Evolutionary conservation across 2,888 invertebrate genomes (phyloP).

Genomic region (Mamestra brassicae): DNA sequence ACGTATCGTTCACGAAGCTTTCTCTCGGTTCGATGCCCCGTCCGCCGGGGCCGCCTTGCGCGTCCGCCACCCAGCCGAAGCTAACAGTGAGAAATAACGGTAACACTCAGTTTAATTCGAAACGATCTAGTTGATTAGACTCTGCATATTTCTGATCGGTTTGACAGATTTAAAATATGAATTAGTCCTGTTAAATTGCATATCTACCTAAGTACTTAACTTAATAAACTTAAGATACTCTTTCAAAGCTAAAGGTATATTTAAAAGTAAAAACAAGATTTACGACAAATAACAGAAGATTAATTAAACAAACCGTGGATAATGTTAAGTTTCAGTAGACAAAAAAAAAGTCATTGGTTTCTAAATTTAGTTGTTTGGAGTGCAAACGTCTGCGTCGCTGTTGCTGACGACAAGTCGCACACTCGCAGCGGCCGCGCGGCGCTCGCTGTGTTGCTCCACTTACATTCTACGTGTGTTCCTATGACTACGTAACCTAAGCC

Average conservation of each 20-base stretch:
- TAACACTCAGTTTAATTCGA: constrained; percentile 69
- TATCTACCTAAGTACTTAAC: not conserved
- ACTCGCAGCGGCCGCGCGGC: constrained; percentile 24
- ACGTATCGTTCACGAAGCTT: constrained; percentile 73
- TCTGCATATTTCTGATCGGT: constrained; percentile 60
- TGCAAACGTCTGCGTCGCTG: constrained; percentile 66
- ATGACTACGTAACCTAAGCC: constrained; percentile 53
- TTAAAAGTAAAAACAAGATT: not conserved
- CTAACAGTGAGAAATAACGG: constrained; percentile 69
- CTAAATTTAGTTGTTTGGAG: constrained; percentile 73
- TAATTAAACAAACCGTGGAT: constrained; percentile 16
- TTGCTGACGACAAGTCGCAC: constrained; percentile 57
- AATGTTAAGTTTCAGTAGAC: constrained; percentile 31
- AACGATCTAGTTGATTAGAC: constrained; percentile 65
- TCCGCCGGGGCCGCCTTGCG: constrained; percentile 41
- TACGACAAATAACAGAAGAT: not conserved
- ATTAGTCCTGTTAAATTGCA: constrained; percentile 3
- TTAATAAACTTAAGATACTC: too few relatives aligned
- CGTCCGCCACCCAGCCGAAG: constrained; percentile 54
- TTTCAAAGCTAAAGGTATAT: too few relatives aligned
- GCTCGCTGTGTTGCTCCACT: constrained; percentile 67
- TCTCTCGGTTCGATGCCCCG: constrained; percentile 78
- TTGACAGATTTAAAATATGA: constrained; percentile 54
- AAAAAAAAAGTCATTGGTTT: constrained; percentile 51
- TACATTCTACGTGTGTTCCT: constrained; percentile 69